Evolutionary conservation across 2,888 invertebrate species (phyloP), one percentile per base, ranked within the genome.

Genomic region (Diaphora mendica): DNA sequence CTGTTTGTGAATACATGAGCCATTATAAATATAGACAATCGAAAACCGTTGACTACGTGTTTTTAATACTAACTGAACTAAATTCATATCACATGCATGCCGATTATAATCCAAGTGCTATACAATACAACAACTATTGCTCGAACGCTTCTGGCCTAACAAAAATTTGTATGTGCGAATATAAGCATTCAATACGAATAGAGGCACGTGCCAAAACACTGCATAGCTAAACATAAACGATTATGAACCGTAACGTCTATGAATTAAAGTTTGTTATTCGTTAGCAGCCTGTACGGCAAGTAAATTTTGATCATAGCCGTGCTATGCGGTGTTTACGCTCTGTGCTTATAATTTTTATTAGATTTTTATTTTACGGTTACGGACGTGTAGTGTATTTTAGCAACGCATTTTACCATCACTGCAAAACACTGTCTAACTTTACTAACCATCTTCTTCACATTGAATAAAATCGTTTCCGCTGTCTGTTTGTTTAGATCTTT

Each of bases 1-100:
- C 7, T 35, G 35, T 33, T 79, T 79, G 23, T 3, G 66, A 67
- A 81, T 79, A 75, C 76, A 78, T 79, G 72, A 78, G 66, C n/a
- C 44, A 68, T 73, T 77, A 80, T 80, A 30, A 30, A 62, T 26
- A 79, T 77, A 66, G 51, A 72, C 74, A 82, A 76, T 75, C 75
- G 44, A 69, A 70, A 78, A 80, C 79, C 77, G 78, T 82, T 82
- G 79, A 75, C 68, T 80, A 79, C 75, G 79, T 85, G 82, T 68
- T 77, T 69, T 68, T 78, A 79, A 82, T 85, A 80, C 78, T 80
- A 82, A 82, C 62, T 62, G 17, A 82, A 87, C 79, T 82, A 74
- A 84, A 92, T 91, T 91, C 91, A 86, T 81, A 86, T 88, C 90
- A 90, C 90, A 91, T 80, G 77, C 77, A 77, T 78, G 84, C 82